Evolutionary conservation across 2,113 vertebrate genomes (phyloP).

Genomic region (Camelus bactrianus): DNA sequence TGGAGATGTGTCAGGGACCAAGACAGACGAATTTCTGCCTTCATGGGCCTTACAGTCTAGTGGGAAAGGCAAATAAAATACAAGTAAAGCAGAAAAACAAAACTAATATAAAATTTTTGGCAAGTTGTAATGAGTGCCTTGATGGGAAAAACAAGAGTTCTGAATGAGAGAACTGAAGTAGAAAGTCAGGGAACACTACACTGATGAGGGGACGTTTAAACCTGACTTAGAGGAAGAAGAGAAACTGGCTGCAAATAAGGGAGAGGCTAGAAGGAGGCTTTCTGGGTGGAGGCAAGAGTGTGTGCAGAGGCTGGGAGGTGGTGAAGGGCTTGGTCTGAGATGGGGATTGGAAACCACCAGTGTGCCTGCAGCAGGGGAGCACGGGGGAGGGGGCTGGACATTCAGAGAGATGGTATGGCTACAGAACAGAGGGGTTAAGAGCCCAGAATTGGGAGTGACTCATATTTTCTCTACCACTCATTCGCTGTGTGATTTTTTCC

Average conservation of each 20-base stretch:
- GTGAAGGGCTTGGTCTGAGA: background rate
- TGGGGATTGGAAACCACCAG: background rate
- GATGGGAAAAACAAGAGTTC: background rate
- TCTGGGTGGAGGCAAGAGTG: background rate
- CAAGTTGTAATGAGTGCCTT: background rate
- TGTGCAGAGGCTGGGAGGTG: background rate
- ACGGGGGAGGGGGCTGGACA: fast-evolving
- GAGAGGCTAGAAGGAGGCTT: background rate
- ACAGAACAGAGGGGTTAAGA: fast-evolving
- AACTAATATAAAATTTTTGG: background rate
- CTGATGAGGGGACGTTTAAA: background rate
- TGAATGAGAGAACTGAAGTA: background rate
- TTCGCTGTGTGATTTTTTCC: background rate
- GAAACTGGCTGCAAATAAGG: background rate
- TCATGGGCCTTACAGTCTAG: background rate
- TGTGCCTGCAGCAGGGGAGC: background rate
- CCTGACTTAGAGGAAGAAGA: background rate
- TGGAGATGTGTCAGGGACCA: background rate
- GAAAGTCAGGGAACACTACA: background rate
- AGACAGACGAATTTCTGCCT: background rate
- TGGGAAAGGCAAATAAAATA: background rate
- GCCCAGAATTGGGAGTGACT: background rate
- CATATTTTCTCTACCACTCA: background rate
- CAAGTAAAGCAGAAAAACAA: background rate
- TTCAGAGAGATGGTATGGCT: background rate